phyloP scores from a whole-genome alignment of 1,140 invertebrate species.

The Lasaia peninsularis region DNA sequence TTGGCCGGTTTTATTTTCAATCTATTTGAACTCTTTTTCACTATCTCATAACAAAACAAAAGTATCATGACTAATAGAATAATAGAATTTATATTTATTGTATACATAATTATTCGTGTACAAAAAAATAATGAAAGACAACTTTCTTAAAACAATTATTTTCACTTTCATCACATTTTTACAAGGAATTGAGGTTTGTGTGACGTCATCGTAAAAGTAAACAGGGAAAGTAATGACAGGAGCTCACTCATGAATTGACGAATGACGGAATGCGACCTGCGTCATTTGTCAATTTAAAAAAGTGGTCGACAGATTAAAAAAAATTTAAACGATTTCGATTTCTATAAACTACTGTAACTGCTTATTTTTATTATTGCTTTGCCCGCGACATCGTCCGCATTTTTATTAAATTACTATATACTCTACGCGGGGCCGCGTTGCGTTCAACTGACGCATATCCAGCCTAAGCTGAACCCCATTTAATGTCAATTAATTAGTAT shows the following conservation, averaged over 20 bases:
- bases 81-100: background rate
- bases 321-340: too few species aligned
- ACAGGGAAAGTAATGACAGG: background rate
- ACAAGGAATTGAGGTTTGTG: background rate
- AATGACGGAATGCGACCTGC: background rate
- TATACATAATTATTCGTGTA: background rate
- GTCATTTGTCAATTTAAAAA: background rate
- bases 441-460: too few species aligned
- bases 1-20: too few species aligned
- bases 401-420: too few species aligned
- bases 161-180: conserved; percentile 5
- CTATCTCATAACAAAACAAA: background rate
- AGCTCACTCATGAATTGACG: background rate
- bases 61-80: background rate
- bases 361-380: too few species aligned
- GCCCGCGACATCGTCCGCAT: too few species aligned
- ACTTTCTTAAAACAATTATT: background rate
- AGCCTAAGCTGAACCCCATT: too few species aligned
- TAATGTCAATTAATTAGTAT: too few species aligned
- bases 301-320: too few species aligned
- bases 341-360: too few species aligned
- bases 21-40: too few species aligned
- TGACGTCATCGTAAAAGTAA: conserved; percentile 5
- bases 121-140: background rate
- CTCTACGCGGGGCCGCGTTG: too few species aligned